These are phyloP conservation scores for Anas capensis DNA, from an alignment of 2,797 vertebrate species.

Conservation along the genomic window DNA sequence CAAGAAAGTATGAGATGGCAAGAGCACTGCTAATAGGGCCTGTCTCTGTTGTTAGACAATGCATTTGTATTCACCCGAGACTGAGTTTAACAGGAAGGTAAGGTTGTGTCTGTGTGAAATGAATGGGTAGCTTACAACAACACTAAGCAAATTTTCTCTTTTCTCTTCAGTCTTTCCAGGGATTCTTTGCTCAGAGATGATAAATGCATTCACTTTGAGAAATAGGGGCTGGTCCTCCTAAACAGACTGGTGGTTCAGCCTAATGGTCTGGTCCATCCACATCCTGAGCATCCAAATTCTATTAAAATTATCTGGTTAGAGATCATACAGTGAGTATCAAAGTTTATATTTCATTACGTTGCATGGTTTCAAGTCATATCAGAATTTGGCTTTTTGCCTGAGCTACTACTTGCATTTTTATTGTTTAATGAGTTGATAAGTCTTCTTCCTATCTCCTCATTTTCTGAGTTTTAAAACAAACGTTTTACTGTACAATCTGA, in stretches of 20 bases:
- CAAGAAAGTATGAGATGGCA: accelerated
- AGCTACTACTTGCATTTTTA: background rate
- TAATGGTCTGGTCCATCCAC: background rate
- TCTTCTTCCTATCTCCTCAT: background rate
- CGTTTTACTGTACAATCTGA: background rate
- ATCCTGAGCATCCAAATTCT: background rate
- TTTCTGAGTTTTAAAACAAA: background rate
- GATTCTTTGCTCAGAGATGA: background rate
- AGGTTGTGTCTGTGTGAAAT: background rate
- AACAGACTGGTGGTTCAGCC: background rate
- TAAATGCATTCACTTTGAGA: background rate
- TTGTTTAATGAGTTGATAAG: background rate
- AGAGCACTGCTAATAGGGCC: background rate
- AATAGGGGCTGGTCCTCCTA: background rate
- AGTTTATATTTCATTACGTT: accelerated
- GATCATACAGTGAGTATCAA: background rate
- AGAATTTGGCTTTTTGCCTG: background rate
- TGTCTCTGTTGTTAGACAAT: accelerated
- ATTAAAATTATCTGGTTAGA: background rate
- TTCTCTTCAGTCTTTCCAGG: background rate
- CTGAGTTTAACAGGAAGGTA: background rate
- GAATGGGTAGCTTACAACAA: background rate
- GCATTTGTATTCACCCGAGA: background rate
- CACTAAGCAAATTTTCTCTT: background rate
- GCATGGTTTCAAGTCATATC: background rate